Conservation (phyloP, 1,140 invertebrate genomes). For the Holcopasites calliopsidis region DNA sequence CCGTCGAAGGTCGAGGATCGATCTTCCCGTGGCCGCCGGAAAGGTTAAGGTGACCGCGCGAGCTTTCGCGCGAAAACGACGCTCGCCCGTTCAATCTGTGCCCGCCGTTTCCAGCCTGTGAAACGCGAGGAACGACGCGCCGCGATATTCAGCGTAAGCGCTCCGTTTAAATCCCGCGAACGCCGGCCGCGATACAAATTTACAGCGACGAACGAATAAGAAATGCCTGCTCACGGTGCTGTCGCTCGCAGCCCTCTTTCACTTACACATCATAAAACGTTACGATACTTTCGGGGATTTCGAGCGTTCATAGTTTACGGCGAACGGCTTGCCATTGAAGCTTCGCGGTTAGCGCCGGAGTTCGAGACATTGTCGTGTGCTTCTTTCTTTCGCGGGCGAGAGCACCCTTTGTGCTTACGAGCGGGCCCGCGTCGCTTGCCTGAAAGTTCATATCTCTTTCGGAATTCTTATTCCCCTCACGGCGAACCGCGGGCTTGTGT, state of each 20-base stretch:
- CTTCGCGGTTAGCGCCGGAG: no score
- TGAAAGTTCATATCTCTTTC: no score
- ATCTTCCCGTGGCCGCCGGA: no score
- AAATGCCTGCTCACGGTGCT: not conserved
- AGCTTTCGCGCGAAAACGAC: not conserved
- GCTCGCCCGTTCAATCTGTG: not conserved
- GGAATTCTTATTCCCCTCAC: no score
- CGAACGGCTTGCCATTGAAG: not conserved
- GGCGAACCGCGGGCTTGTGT: no score
- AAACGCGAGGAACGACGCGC: not conserved
- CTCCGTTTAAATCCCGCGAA: not conserved
- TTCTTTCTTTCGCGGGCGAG: no score
- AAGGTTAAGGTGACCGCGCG: not conserved
- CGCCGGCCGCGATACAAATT: not conserved
- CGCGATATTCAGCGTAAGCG: not conserved
- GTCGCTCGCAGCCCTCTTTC: not conserved
- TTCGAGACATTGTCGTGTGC: no score
- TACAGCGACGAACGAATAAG: not conserved
- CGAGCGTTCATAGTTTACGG: not conserved
- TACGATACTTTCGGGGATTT: slow-evolving; percentile 19
- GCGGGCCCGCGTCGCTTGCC: not conserved
- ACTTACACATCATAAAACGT: not conserved
- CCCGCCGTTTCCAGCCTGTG: not conserved
- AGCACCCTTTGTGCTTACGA: no score
- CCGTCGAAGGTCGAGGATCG: not conserved